phyloP scores from a whole-genome alignment of 2,888 invertebrate species.

The Arctia plantaginis region DNA sequence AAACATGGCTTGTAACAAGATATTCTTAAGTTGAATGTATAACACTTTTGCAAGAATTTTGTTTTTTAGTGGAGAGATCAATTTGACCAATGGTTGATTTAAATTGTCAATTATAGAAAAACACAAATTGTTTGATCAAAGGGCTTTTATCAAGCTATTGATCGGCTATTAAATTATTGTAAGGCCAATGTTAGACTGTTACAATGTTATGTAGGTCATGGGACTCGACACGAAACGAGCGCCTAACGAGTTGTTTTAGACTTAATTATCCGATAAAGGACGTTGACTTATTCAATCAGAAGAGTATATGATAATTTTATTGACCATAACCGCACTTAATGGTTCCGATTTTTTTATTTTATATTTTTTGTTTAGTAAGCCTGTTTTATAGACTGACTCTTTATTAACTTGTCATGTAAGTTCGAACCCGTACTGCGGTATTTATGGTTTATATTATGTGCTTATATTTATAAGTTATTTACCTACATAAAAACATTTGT shows the following conservation, averaged over 20 bases:
- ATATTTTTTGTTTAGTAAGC: background rate
- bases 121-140: conserved; percentile 8
- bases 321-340: conserved; percentile 23
- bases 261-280: conserved; percentile 67
- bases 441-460: no score
- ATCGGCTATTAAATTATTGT: conserved; percentile 52
- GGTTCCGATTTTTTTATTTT: conserved; percentile 1
- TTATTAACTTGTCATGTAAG: no score
- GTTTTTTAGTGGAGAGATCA: background rate
- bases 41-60: background rate
- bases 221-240: conserved; percentile 65
- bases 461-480: no score
- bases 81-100: background rate
- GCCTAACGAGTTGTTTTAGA: conserved; percentile 65
- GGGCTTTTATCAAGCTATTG: conserved; percentile 11
- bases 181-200: conserved; percentile 63
- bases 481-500: no score
- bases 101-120: background rate
- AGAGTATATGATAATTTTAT: conserved; percentile 52
- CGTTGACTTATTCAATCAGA: conserved; percentile 63
- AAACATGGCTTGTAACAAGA: no score
- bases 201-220: conserved; percentile 74
- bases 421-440: no score
- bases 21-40: no score
- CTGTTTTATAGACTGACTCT: background rate